Base-by-base conservation (phyloP, 1,140 invertebrate species). In the Akabosia matsudoensis region DNA sequence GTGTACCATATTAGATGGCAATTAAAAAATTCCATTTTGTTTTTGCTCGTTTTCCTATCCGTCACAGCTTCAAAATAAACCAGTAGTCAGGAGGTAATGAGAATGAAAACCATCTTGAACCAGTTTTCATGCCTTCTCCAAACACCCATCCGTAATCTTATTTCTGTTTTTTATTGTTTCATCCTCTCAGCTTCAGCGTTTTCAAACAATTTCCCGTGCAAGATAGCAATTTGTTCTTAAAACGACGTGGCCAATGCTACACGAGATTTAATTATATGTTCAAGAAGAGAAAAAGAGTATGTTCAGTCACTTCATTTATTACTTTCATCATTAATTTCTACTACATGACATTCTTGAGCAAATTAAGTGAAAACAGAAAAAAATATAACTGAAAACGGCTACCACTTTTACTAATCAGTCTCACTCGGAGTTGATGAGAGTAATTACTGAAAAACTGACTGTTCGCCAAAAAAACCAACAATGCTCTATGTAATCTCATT, bases 21-120 rank as follows among this genome's bases (percentile, higher is more conserved):
- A 72, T 72, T 72, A 72, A 72, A 72, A 72, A 72, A 72, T 72
- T 72, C 70, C 70, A 72, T 72, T 28, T 34, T n/a, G n/a, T n/a
- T n/a, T n/a, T n/a, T n/a, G n/a, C n/a, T n/a, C n/a, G n/a, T n/a
- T n/a, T n/a, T n/a, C n/a, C n/a, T n/a, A n/a, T n/a, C n/a, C n/a
- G n/a, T n/a, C n/a, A n/a, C n/a, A n/a, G n/a, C 10, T 10, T 30
- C 7, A 67, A 67, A 67, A 67, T n/a, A n/a, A n/a, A n/a, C n/a
- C n/a, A n/a, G n/a, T n/a, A n/a, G n/a, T n/a, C n/a, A n/a, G n/a
- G n/a, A n/a, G n/a, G n/a, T n/a, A n/a, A n/a, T n/a, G n/a, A n/a
- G n/a, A n/a, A n/a, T n/a, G n/a, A n/a, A n/a, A n/a, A n/a, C n/a
- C n/a, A n/a, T n/a, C n/a, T n/a, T 67, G 61, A 67, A 67, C 61